Evolutionary conservation across 64 coral and sea anemone genomes (phyloP).

Genomic region (Montipora sp.): DNA sequence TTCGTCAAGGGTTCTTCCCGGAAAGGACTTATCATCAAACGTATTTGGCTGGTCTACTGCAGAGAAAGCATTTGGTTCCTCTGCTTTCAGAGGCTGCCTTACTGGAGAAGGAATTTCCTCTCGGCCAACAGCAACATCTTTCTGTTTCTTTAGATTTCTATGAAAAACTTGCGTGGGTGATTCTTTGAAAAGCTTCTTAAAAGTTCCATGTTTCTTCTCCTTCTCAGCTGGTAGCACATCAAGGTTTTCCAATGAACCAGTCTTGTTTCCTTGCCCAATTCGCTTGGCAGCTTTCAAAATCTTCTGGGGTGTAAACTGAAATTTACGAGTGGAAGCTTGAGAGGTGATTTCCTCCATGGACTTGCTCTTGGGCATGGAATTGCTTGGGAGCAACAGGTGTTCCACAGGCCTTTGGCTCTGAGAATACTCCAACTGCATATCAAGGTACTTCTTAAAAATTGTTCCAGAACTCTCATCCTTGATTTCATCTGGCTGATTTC

Average conservation of each 20-base stretch:
- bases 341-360: constrained; percentile 25
- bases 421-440: background rate
- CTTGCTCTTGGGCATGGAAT: background rate
- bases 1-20: background rate
- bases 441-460: constrained; percentile 2
- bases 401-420: background rate
- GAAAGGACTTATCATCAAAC: background rate
- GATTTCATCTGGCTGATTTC: background rate
- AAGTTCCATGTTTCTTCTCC: background rate
- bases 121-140: background rate
- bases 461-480: background rate
- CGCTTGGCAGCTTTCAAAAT: constrained; percentile 36
- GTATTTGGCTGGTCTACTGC: background rate
- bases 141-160: background rate
- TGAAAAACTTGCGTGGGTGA: background rate
- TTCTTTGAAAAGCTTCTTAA: constrained; percentile 33
- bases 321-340: background rate
- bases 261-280: constrained; percentile 26
- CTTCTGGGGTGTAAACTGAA: constrained; percentile 21
- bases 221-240: background rate
- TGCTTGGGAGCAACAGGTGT: background rate
- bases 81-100: background rate
- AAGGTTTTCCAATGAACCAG: background rate
- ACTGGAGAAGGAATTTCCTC: background rate
- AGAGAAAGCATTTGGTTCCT: constrained; percentile 6